Percentiles rank a stretch among this genome's conserved stretches.
Evolutionary conservation across 2,113 vertebrate species (phyloP).

Genomic region (Echinops telfairi): DNA sequence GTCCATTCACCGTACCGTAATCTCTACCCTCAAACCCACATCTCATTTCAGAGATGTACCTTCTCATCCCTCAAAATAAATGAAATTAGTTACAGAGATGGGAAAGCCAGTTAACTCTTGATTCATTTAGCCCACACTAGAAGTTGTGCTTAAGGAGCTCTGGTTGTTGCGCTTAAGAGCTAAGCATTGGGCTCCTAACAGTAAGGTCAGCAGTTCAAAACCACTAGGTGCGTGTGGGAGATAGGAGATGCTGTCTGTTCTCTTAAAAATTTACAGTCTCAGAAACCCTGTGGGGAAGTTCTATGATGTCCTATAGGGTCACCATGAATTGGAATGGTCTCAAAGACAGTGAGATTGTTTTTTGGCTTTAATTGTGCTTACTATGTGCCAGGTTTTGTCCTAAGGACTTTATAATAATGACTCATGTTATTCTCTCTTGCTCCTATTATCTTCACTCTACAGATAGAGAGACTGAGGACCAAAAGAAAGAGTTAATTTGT

Average conservation of each 20-base stretch:
- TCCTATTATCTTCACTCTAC: background rate
- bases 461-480: slow-evolving; percentile 8
- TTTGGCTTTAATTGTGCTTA: background rate
- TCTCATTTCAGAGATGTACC: slow-evolving; percentile 13
- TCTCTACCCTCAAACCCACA: background rate
- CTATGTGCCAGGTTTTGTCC: background rate
- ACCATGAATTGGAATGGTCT: no score
- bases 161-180: no score
- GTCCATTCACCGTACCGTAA: background rate
- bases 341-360: no score
- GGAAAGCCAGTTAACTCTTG: background rate
- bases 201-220: no score
- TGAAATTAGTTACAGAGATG: background rate
- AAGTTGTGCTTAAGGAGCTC: background rate
- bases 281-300: no score
- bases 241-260: no score
- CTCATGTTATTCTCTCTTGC: background rate
- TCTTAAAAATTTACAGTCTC: no score
- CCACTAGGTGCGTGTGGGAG: no score
- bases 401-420: background rate
- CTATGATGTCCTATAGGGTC: no score
- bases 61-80: background rate
- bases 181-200: no score
- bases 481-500: slow-evolving; percentile 11
- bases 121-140: background rate